Evolutionary conservation across 1,140 invertebrate species (phyloP).

Genomic region (Hermetia illucens): DNA sequence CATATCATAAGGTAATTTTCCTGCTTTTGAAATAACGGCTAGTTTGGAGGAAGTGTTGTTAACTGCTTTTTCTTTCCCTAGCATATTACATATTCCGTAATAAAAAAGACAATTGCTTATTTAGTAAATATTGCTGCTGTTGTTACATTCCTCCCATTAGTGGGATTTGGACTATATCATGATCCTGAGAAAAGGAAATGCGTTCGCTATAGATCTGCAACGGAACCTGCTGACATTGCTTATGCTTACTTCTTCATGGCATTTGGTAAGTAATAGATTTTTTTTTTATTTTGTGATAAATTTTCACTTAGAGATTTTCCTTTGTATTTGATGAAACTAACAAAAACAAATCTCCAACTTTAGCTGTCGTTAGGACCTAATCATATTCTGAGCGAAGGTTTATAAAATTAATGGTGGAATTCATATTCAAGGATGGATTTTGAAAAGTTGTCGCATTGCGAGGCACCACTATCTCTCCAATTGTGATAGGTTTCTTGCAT

Average conservation of each 20-base stretch:
- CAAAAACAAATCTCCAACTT: no score
- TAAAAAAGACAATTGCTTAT: slow-evolving; percentile 51
- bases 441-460: no score
- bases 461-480: no score
- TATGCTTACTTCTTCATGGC: slow-evolving; percentile 66
- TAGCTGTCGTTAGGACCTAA: no score
- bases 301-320: no score
- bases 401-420: no score
- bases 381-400: no score
- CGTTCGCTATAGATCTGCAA: slow-evolving; percentile 54
- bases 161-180: slow-evolving; percentile 68
- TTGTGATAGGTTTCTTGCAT: no score
- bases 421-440: no score
- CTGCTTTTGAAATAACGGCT: background rate
- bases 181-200: slow-evolving; percentile 36
- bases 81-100: slow-evolving; percentile 65
- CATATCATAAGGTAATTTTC: slow-evolving; percentile 66
- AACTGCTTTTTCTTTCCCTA: slow-evolving; percentile 26
- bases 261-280: slow-evolving; percentile 44
- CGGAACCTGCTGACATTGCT: slow-evolving; percentile 42
- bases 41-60: background rate
- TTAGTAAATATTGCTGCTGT: slow-evolving; percentile 53
- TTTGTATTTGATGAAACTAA: no score
- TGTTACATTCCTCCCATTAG: slow-evolving; percentile 58
- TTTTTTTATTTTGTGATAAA: background rate